Base-by-base conservation (phyloP, 2,797 vertebrate species). In the Coreius guichenoti region DNA sequence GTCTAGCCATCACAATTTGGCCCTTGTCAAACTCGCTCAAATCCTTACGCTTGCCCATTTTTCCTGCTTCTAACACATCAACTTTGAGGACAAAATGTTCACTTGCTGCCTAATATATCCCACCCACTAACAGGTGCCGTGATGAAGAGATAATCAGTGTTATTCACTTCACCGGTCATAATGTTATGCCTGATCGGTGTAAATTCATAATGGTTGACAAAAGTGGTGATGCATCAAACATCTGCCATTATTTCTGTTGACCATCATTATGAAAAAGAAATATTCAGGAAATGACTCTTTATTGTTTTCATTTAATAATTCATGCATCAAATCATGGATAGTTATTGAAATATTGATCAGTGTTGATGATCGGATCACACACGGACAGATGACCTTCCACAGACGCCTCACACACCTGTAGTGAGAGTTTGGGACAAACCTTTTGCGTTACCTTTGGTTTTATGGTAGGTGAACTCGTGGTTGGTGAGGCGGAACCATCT, bases 401-500 rank as follows among this genome's bases (percentile, higher is more conserved):
- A 73, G 43, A 47, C 12, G 29, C 14, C 26, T 49, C 49, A 75
- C 1, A 82, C 73, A 31, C 61, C 86, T 26, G 83, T 45, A 56
- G 86, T 67, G 74, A 72, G 80, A 80, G 33, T 77, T 31, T 13
- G 29, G 1, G 79, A 86, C 83, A 90, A 91, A 89, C 65, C 80
- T 88, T 86, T 78, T 56, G 67, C 5, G 58, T 90, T 94, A 99
- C 98, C 97, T 98, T 99, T 99, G 81, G 95, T 97, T 94, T 96
- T 99, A 92, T 99, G 98, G 92, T 99, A 99, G 45, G 98, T 99
- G 87, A 99, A 98, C 90, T 99, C 98, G 0, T 99, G 98, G 91
- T 99, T 99, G 56, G 97, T 98, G 89, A 99, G 95, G 63, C 97
- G 97, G 93, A 99, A 99, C 98, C 98, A 99, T 87, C 98, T 94